Percentiles rank a stretch among this genome's conserved stretches.
These are phyloP conservation scores for Sussaba pulchella DNA, from an alignment of 2,888 invertebrate genomes.

Conservation along the genomic window DNA sequence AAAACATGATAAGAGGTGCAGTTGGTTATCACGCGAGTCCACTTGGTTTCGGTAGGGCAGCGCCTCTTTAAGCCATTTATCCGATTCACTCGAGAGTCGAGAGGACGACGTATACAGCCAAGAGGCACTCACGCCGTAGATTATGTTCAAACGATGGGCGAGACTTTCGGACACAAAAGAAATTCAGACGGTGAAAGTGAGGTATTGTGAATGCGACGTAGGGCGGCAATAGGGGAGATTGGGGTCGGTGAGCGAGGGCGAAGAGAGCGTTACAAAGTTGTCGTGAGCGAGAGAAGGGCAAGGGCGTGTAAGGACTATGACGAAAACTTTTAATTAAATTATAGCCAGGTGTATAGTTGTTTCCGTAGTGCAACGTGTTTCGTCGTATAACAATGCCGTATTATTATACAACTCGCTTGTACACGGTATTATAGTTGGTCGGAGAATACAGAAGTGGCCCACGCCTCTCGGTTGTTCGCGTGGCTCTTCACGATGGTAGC, in stretches of 20 bases:
- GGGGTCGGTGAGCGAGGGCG: neutral
- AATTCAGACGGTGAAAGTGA: neutral
- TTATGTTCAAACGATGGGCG: slow-evolving; percentile 8
- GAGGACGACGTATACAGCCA: slow-evolving; percentile 20
- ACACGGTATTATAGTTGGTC: slow-evolving; percentile 25
- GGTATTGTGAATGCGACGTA: neutral
- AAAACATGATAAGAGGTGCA: neutral
- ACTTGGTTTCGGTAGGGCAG: neutral
- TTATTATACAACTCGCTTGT: neutral
- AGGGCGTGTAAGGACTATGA: neutral
- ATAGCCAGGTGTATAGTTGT: slow-evolving; percentile 22
- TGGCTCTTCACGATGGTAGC: neutral
- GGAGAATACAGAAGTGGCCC: slow-evolving; percentile 11
- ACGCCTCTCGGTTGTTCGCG: slow-evolving; percentile 12
- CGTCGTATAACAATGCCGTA: slow-evolving; percentile 22
- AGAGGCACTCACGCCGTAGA: neutral
- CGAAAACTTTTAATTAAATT: slow-evolving; percentile 56
- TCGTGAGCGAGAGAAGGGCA: neutral
- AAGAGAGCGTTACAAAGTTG: slow-evolving; percentile 23
- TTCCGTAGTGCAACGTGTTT: slow-evolving; percentile 1
- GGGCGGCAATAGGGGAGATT: no score
- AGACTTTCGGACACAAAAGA: neutral
- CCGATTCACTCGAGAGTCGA: slow-evolving; percentile 6
- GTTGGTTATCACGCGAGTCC: slow-evolving; percentile 9
- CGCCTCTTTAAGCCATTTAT: slow-evolving; percentile 1